Evolutionary conservation across 2,113 vertebrate species (phyloP).

Genomic region (Corythornis vintsioides): DNA sequence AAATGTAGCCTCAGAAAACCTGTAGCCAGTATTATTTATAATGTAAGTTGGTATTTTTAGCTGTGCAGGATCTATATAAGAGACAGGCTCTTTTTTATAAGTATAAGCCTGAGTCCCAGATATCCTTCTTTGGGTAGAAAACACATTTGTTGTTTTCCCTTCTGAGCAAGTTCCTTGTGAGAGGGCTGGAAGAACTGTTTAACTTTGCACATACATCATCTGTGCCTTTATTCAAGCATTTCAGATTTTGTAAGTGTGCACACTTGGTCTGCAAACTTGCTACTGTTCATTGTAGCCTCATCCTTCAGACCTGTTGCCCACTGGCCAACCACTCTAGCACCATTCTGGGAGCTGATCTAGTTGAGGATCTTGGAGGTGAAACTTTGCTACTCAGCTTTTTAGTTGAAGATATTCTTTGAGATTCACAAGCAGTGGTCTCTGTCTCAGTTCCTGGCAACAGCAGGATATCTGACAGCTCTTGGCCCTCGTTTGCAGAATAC

Average conservation of each 20-base stretch:
- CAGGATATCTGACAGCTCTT: not conserved
- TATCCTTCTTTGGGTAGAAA: not conserved
- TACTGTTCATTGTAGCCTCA: not conserved
- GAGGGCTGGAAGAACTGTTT: not conserved
- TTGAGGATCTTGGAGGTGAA: not conserved
- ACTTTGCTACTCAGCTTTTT: not conserved
- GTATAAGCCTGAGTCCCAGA: not conserved
- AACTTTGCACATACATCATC: not conserved
- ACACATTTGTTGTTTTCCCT: not conserved
- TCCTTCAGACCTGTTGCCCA: not conserved
- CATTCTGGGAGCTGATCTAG: not conserved
- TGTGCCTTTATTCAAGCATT: not conserved
- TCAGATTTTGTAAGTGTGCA: not conserved
- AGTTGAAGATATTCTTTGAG: not conserved
- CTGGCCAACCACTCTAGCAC: not conserved
- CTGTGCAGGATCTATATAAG: no score
- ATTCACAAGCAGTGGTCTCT: not conserved
- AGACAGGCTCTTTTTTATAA: not conserved
- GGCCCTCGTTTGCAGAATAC: not conserved
- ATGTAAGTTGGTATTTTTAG: not conserved
- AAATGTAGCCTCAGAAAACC: not conserved
- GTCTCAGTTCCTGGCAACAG: not conserved
- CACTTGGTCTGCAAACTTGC: not conserved
- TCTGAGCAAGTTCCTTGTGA: not conserved
- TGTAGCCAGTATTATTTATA: not conserved